Evolutionary conservation across 1,140 invertebrate genomes (phyloP), one percentile per base, ranked within the genome.

Genomic region (Caenorhabditis latens): DNA sequence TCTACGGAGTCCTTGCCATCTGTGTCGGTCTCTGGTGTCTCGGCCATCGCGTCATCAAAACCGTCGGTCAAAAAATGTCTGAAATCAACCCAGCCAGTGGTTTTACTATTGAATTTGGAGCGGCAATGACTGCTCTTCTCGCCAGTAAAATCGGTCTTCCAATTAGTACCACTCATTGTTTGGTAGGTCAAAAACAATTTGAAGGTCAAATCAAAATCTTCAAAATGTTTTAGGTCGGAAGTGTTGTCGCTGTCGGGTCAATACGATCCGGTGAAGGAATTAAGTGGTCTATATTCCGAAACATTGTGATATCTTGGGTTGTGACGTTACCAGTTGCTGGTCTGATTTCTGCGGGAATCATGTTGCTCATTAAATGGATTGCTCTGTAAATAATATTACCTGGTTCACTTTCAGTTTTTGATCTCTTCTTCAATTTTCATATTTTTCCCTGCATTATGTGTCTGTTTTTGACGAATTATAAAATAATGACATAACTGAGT

Each of bases 101-200:
- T 2, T 92, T 92, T 65, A 89, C 87, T 9, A 92, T 92, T 75
- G 91, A 92, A 86, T 93, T 92, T 71, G 91, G 91, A 32, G 91
- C 91, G 0, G 91, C 91, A 13, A 86, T 92, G 16, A 99, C 98
- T 32, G 98, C 99, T 65, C 94, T 99, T 90, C 92, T 98, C 82
- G 97, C 98, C 50, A 97, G 96, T 90, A 99, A 99, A 93, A 95
- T 96, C 89, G 97, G 97, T 11, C 94, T 99, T 90, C 98, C 98
- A 16, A 96, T 99, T 89, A 97, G 96, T 88, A 99, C 97, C 11
- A 99, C 98, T 0, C 98, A 99, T 93, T 99, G 98, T 93, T 99
- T 98, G 79, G 86, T 86, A 83, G 32, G 43, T 46, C 7, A 11
- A 19, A 19, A 75, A 16, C n/a, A n/a, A n/a, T n/a, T n/a, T n/a